A percentile compares a stretch with the other conserved stretches of the same genome.
Conservation (phyloP, 2,113 vertebrate species). For the Uropsilus gracilis region DNA sequence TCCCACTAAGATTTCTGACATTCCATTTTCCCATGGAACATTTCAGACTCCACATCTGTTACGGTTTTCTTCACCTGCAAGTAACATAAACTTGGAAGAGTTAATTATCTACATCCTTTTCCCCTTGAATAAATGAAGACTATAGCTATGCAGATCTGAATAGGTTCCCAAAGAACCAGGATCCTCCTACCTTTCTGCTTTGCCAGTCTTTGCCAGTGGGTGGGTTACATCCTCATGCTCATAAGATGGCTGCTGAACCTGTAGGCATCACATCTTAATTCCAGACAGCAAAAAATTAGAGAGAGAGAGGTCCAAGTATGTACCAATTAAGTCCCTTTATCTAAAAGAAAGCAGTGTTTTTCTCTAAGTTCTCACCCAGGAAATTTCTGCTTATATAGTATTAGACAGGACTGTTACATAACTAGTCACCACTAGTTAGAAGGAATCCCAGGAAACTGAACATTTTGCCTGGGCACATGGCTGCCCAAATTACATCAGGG, state of each 20-base stretch:
- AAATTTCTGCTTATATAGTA: no score
- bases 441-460: not conserved
- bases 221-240: not conserved
- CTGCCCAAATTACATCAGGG: not conserved
- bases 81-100: not conserved
- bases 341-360: no score
- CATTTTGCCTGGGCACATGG: no score
- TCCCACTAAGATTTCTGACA: not conserved
- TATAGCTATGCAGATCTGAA: not conserved
- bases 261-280: not conserved
- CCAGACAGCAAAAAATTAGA: no score
- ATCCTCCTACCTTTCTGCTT: not conserved
- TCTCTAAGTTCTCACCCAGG: no score
- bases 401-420: not conserved
- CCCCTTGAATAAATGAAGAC: not conserved
- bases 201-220: rapidly evolving
- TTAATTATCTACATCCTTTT: not conserved
- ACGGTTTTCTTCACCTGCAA: not conserved
- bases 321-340: no score
- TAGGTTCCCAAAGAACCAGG: not conserved
- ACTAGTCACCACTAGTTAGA: not conserved
- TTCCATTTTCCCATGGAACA: not conserved
- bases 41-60: not conserved
- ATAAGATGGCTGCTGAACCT: not conserved
- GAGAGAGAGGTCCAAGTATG: no score